These are phyloP conservation scores for Lordiphosa fenestrarum DNA, from an alignment of 2,888 invertebrate species.

Conservation along the genomic window DNA sequence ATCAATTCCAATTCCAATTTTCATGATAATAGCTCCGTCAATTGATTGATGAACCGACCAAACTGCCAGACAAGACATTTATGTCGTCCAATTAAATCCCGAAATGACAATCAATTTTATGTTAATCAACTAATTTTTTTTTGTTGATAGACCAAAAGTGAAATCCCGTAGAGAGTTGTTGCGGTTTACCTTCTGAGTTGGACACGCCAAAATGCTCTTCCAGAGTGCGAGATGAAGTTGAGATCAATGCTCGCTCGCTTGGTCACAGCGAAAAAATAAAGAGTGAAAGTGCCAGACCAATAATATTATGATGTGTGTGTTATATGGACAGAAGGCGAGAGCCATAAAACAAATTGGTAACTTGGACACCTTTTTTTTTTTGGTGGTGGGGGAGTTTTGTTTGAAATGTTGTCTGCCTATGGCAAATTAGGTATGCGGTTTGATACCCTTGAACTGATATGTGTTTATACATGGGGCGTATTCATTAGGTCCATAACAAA, in stretches of 20 bases:
- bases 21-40: slow-evolving; percentile 18
- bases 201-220: slow-evolving; percentile 49
- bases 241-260: slow-evolving; percentile 58
- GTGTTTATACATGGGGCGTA: too few relatives aligned
- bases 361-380: slow-evolving; percentile 1
- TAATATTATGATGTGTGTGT: slow-evolving; percentile 37
- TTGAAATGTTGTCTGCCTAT: too few relatives aligned
- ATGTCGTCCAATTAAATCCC: slow-evolving; percentile 49
- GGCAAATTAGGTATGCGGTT: too few relatives aligned
- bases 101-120: slow-evolving; percentile 55
- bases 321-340: slow-evolving; percentile 14
- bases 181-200: slow-evolving; percentile 51
- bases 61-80: slow-evolving; percentile 30
- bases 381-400: too few relatives aligned
- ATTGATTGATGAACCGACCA: slow-evolving; percentile 50
- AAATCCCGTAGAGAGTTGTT: slow-evolving; percentile 44
- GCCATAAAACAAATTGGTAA: slow-evolving; percentile 20
- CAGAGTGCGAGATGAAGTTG: slow-evolving; percentile 11
- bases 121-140: slow-evolving; percentile 51
- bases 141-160: slow-evolving; percentile 37
- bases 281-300: slow-evolving; percentile 63
- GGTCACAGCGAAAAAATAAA: slow-evolving; percentile 28
- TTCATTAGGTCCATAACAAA: too few relatives aligned
- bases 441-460: too few relatives aligned
- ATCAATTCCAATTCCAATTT: slow-evolving; percentile 29